Base-by-base conservation (phyloP, 2,113 vertebrate species). In the Oreochromis niloticus region DNA sequence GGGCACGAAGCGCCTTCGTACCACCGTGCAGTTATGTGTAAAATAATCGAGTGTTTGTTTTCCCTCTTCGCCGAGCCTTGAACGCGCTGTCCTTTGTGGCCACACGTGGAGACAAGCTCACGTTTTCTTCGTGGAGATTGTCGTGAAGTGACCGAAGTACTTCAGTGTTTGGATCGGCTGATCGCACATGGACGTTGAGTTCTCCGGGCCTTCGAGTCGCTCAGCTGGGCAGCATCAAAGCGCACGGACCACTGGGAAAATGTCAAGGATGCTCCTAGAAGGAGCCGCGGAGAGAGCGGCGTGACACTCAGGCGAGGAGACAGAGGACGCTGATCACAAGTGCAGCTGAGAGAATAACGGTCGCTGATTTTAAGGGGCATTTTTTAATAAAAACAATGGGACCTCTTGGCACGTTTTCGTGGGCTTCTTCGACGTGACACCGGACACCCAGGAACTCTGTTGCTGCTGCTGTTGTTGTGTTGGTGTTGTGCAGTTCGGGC, bases 261-360 rank as follows among this genome's bases (percentile, higher is more conserved):
- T 82, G 90, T 93, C 90, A 87, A 88, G 71, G 94, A 93, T 92
- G 92, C 83, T 83, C 83, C 55, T 79, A 73, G 81, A 66, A 10
- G 87, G 80, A 82, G 41, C 66, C 56, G 41, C 63, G 13, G 63
- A 50, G 63, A 27, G 46, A 14, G 83, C 81, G 32, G 48, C 83
- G 71, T 86, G 88, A 87, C 55, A 16, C 56, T 32, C 81, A 41
- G 30, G 85, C 16, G 17, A 7, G 78, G 83, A 84, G 55, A 39
- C 73, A 13, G 81, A 36, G 83, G 81, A 81, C 57, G 3, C 56
- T 4, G 75, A 50, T 19, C 63, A 27, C n/a, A 27, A 9, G 80
- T 7, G 61, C 17, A 17, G 68, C 78, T 30, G 43, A 84, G n/a
- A 10, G 12, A 54, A 46, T 3, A 7, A 2, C 2, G 6, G 17